phyloP scores from a whole-genome alignment of 2,888 invertebrate species.

The Petrolisthes manimaculis region DNA sequence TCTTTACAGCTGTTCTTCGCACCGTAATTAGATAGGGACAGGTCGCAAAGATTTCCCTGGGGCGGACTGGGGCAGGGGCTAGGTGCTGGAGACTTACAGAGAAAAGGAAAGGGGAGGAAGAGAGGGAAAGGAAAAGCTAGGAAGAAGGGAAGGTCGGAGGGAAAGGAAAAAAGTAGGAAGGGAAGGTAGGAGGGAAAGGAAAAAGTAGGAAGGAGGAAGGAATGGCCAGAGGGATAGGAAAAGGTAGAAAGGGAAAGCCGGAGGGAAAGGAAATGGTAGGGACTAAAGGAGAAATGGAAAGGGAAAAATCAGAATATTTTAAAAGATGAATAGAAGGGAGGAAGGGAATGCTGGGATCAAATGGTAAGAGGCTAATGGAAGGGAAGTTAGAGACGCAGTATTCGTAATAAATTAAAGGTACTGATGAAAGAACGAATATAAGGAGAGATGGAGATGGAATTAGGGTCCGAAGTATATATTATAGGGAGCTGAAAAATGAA shows the following conservation, averaged over 20 bases:
- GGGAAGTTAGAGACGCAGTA: not conserved
- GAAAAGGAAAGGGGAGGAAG: not conserved
- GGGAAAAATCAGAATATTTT: too few relatives aligned
- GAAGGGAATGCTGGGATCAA: too few relatives aligned
- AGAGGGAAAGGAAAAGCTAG: not conserved
- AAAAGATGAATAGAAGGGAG: too few relatives aligned
- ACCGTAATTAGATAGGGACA: not conserved
- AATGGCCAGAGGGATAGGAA: not conserved
- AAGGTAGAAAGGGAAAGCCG: too few relatives aligned
- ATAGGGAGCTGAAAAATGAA: not conserved
- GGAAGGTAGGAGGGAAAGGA: not conserved
- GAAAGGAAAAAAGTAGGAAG: not conserved
- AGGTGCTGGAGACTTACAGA: not conserved
- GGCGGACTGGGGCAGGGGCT: not conserved
- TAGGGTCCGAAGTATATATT: too few relatives aligned
- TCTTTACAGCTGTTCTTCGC: not conserved
- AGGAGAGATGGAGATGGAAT: not conserved
- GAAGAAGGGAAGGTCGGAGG: not conserved
- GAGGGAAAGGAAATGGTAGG: too few relatives aligned
- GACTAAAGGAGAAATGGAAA: too few relatives aligned
- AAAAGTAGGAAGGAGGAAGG: not conserved
- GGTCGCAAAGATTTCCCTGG: not conserved
- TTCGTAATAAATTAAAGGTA: not conserved
- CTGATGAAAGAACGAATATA: not conserved
- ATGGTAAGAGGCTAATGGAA: too few relatives aligned